Conservation (phyloP, 1,140 invertebrate genomes). For the Zaprionus lachaisei region DNA sequence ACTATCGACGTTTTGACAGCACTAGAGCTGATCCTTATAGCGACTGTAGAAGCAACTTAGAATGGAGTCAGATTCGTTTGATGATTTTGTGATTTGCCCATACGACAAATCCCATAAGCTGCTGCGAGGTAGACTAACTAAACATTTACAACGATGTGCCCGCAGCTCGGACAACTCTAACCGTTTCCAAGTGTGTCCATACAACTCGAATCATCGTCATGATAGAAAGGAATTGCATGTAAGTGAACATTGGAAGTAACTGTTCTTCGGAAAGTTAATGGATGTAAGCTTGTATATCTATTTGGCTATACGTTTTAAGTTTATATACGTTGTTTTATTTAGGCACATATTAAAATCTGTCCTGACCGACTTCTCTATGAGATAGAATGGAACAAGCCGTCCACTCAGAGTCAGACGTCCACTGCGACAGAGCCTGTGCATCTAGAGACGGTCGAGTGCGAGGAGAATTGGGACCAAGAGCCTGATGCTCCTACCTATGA, state of each 20-base stretch:
- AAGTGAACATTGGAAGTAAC: not conserved
- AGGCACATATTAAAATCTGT: constrained; percentile 30
- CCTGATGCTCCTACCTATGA: constrained; percentile 31
- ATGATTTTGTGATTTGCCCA: constrained; percentile 18
- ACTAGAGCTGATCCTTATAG: not conserved
- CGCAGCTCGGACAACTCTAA: not conserved
- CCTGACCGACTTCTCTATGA: not conserved
- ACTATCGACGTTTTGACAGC: too few relatives aligned
- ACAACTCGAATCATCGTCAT: constrained; percentile 21
- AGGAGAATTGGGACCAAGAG: constrained; percentile 37
- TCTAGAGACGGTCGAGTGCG: not conserved
- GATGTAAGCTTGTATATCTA: not conserved
- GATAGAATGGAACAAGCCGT: not conserved
- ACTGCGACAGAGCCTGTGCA: not conserved
- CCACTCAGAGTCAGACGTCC: not conserved
- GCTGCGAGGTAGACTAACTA: constrained; percentile 12
- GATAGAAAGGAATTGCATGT: constrained; percentile 5
- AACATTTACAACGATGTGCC: constrained; percentile 21
- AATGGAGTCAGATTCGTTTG: constrained; percentile 14
- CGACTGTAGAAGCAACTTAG: not conserved
- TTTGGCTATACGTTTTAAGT: not conserved
- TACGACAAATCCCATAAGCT: constrained; percentile 14
- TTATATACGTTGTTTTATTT: not conserved
- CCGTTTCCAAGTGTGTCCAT: constrained; percentile 10
- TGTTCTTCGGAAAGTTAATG: not conserved